A percentile compares a stretch with the other conserved stretches of the same genome.
These are phyloP conservation scores for Orthochromis indermauri DNA, from an alignment of 2,113 vertebrate species.

Conservation along the genomic window DNA sequence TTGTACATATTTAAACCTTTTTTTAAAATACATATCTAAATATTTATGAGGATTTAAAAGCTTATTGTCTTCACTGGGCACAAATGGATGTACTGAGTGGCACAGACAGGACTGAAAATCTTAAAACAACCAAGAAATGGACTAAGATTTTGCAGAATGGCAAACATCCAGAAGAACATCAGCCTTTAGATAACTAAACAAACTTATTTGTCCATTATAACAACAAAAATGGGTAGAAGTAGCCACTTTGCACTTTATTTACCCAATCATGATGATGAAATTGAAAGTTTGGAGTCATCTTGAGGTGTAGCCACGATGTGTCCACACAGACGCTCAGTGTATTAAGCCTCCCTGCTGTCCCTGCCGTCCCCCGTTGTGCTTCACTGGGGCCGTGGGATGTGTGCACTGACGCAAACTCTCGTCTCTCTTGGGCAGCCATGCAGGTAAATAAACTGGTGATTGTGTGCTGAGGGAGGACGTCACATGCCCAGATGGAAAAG, in stretches of 20 bases:
- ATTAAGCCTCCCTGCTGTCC: constrained; percentile 5
- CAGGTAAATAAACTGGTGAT: constrained; percentile 54
- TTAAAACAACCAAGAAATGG: neutral
- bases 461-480: constrained; percentile 28
- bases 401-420: constrained; percentile 52
- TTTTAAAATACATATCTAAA: neutral
- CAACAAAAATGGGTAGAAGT: neutral
- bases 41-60: neutral
- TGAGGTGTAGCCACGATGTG: constrained; percentile 29
- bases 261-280: neutral
- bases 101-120: neutral
- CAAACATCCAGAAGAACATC: neutral
- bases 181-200: neutral
- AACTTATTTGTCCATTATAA: neutral
- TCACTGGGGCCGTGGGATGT: constrained; percentile 22
- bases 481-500: neutral
- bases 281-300: neutral
- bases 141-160: neutral
- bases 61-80: neutral
- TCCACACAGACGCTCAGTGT: neutral
- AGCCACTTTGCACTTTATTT: neutral
- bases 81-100: neutral
- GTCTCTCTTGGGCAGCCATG: constrained; percentile 36
- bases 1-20: neutral
- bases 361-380: constrained; percentile 4